phyloP scores from a whole-genome alignment of 2,113 vertebrate species.

The Addax nasomaculatus region DNA sequence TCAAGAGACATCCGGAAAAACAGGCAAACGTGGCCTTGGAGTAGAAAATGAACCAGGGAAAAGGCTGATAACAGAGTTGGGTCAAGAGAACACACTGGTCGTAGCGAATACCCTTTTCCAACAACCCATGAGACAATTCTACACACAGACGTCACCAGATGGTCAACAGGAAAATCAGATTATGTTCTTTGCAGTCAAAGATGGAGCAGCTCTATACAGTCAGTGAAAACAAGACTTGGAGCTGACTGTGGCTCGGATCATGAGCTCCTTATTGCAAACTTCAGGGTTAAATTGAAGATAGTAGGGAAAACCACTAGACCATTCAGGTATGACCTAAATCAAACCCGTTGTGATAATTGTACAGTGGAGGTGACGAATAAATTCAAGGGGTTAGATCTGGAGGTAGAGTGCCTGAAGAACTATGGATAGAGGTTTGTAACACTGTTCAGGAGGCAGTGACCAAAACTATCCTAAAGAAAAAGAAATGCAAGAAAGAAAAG shows the following conservation, averaged over 20 bases:
- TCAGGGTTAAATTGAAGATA: not conserved
- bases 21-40: not conserved
- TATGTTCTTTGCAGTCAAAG: not conserved
- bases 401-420: not conserved
- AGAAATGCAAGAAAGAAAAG: not conserved
- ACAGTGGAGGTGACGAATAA: not conserved
- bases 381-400: not conserved
- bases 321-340: not conserved
- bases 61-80: not conserved
- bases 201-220: not conserved
- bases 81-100: not conserved
- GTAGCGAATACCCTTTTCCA: not conserved
- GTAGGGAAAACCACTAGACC: not conserved
- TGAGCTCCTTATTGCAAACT: not conserved
- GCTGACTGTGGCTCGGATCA: not conserved
- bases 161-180: not conserved
- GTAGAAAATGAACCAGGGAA: not conserved
- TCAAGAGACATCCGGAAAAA: not conserved
- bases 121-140: not conserved
- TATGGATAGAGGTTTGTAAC: not conserved
- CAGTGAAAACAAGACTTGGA: not conserved
- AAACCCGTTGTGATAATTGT: not conserved
- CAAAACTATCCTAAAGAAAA: not conserved
- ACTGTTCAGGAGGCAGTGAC: not conserved
- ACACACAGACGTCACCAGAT: not conserved